Percentiles rank a stretch among this genome's conserved stretches.
These are phyloP conservation scores for Mus caroli DNA, from an alignment of 2,797 vertebrate species.

Conservation along the genomic window DNA sequence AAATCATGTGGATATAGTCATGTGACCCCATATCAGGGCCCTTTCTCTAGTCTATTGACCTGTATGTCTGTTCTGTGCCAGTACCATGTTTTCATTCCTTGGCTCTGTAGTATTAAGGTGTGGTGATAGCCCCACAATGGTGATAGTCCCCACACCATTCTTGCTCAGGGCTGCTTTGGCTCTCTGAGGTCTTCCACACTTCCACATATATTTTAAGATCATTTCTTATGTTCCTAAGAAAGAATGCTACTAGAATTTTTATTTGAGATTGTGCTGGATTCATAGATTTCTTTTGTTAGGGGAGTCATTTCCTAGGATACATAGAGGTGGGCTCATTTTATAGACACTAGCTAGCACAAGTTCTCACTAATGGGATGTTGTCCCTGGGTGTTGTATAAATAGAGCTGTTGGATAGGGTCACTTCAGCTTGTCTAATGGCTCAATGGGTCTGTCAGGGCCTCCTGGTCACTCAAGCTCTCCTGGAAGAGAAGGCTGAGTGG, in stretches of 20 bases:
- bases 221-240: background rate
- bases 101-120: background rate
- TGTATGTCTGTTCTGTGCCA: background rate
- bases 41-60: background rate
- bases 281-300: background rate
- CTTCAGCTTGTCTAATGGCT: background rate
- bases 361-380: background rate
- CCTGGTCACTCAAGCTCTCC: background rate
- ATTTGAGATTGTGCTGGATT: background rate
- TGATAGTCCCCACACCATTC: background rate
- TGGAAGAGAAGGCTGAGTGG: background rate
- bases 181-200: background rate
- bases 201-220: background rate
- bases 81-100: too few species aligned
- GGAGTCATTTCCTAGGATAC: background rate
- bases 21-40: background rate
- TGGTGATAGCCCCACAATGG: background rate
- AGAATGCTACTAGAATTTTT: background rate
- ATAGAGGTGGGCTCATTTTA: background rate
- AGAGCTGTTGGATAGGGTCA: background rate
- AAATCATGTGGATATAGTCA: too few species aligned
- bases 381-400: background rate
- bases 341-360: background rate
- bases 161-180: background rate
- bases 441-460: background rate